phyloP scores from a whole-genome alignment of 1,140 invertebrate species.

The Schlechtendalia chinensis region DNA sequence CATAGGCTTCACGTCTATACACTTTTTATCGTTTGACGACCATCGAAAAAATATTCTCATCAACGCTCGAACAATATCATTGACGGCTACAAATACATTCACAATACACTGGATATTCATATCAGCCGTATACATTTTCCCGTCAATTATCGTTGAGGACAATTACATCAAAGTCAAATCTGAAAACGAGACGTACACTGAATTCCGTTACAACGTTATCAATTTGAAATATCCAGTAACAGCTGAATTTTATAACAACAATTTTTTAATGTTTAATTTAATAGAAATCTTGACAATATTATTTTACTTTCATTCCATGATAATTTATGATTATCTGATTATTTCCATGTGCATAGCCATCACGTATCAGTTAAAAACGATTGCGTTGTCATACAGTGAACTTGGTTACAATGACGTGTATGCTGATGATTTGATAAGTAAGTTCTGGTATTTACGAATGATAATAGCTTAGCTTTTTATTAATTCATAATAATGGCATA shows the following conservation, averaged over 20 bases:
- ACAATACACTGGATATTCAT: neutral
- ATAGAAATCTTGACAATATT: neutral
- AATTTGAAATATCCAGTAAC: neutral
- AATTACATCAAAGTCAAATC: neutral
- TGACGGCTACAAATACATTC: neutral
- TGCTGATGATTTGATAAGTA: no score
- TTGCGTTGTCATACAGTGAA: neutral
- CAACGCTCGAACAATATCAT: neutral
- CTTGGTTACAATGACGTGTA: no score
- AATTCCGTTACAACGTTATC: neutral
- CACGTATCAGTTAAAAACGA: constrained; percentile 1
- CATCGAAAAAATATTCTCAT: neutral
- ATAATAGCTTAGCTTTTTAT: no score
- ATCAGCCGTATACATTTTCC: neutral
- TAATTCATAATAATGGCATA: no score
- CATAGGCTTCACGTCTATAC: neutral
- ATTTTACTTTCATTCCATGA: neutral
- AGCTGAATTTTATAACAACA: neutral
- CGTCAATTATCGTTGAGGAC: neutral
- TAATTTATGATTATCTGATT: neutral
- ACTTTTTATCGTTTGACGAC: neutral
- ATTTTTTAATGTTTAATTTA: neutral
- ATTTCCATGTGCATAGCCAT: neutral
- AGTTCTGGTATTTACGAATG: no score
- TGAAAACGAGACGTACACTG: neutral